phyloP scores from a whole-genome alignment of 2,888 invertebrate genomes.

The Cryptus armator region DNA sequence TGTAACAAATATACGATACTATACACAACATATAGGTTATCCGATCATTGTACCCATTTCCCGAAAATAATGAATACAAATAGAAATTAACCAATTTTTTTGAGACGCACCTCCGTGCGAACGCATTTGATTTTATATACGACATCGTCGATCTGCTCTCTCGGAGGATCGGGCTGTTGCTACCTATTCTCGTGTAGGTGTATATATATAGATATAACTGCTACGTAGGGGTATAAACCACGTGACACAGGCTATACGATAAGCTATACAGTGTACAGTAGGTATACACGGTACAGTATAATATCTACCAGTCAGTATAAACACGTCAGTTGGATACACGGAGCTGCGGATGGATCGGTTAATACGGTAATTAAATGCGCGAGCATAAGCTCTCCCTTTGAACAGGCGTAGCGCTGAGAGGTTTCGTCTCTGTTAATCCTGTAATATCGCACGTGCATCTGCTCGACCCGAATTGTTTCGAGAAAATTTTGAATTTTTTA shows the following conservation, averaged over 20 bases:
- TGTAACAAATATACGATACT: no score
- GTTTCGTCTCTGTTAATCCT: neutral
- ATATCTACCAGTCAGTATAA: constrained; percentile 1
- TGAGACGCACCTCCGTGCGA: constrained; percentile 46
- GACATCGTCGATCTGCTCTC: constrained; percentile 15
- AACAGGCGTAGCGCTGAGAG: neutral
- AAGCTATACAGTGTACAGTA: neutral
- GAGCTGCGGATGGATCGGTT: constrained; percentile 32
- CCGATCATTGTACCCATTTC: neutral
- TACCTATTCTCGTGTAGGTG: neutral
- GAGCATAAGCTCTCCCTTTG: constrained; percentile 29
- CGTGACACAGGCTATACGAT: neutral
- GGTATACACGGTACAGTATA: neutral
- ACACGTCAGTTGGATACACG: constrained; percentile 9
- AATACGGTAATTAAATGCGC: constrained; percentile 59
- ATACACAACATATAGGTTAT: no score
- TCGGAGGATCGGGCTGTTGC: constrained; percentile 8
- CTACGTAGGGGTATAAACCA: neutral
- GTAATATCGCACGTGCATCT: neutral
- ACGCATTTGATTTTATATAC: constrained; percentile 50
- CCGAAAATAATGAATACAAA: constrained; percentile 8
- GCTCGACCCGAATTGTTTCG: neutral
- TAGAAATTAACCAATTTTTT: constrained; percentile 32
- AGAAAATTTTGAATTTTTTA: no score
- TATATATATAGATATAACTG: neutral